Evolutionary conservation across 2,888 invertebrate genomes (phyloP).

Genomic region (Dascillus cervinus): DNA sequence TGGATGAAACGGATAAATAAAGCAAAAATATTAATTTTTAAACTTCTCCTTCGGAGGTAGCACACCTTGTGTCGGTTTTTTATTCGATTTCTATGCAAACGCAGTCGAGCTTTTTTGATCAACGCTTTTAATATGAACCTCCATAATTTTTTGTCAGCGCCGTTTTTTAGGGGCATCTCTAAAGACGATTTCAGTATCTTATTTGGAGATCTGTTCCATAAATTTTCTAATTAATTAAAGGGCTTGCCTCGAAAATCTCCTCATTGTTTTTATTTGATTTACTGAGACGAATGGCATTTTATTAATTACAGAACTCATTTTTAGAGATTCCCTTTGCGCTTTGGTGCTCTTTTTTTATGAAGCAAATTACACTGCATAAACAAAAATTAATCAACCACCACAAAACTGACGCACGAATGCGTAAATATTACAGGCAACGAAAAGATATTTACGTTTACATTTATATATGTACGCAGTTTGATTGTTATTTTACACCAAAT

Average conservation of each 20-base stretch:
- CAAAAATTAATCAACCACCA: not conserved
- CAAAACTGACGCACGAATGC: not conserved
- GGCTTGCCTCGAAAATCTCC: too few relatives aligned
- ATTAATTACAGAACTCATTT: too few relatives aligned
- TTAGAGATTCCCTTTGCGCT: too few relatives aligned
- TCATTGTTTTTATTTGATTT: too few relatives aligned
- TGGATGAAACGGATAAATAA: conserved; percentile 10
- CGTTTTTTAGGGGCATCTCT: conserved; percentile 17
- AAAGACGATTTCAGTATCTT: conserved; percentile 13
- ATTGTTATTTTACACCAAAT: conserved; percentile 42
- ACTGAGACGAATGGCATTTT: too few relatives aligned
- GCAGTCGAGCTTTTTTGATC: conserved; percentile 17
- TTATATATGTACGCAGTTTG: conserved; percentile 9
- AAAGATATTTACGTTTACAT: not conserved
- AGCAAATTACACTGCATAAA: too few relatives aligned
- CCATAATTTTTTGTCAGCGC: conserved; percentile 22
- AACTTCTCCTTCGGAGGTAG: conserved; percentile 11
- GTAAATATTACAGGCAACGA: not conserved
- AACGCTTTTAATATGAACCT: conserved; percentile 22
- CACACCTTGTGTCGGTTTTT: conserved; percentile 14
- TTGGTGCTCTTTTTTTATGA: too few relatives aligned
- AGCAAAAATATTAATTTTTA: conserved; percentile 15
- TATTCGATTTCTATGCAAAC: conserved; percentile 18
- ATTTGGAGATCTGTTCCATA: too few relatives aligned
- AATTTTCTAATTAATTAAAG: too few relatives aligned